Conservation (phyloP, 1,140 invertebrate genomes). For the Elymnias hypermnestra region DNA sequence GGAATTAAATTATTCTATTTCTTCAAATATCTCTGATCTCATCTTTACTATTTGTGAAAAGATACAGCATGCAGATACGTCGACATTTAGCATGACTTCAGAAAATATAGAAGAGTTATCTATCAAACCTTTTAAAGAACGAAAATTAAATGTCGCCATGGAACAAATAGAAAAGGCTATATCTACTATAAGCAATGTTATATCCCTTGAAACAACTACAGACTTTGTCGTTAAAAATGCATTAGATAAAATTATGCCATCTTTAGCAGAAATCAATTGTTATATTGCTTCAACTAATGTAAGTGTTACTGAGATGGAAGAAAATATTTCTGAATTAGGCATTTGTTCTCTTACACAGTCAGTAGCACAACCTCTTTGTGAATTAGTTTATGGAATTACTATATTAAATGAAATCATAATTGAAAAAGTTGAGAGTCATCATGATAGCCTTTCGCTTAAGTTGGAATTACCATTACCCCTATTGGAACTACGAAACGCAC, state of each 20-base stretch:
- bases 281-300: conserved; percentile 36
- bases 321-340: conserved; percentile 56
- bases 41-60: conserved; percentile 62
- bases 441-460: conserved; percentile 53
- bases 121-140: conserved; percentile 20
- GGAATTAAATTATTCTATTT: conserved; percentile 42
- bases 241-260: conserved; percentile 45
- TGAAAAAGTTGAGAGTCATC: conserved; percentile 37
- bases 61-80: conserved; percentile 59
- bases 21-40: conserved; percentile 58
- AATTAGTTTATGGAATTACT: conserved; percentile 54
- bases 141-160: conserved; percentile 35
- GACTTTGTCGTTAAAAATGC: conserved; percentile 30
- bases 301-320: conserved; percentile 26
- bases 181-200: conserved; percentile 39
- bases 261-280: conserved; percentile 53
- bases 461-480: conserved; percentile 73
- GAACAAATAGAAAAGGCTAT: conserved; percentile 52
- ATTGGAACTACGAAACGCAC: conserved; percentile 66
- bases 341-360: conserved; percentile 43
- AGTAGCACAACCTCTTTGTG: conserved; percentile 51
- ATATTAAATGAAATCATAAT: conserved; percentile 49
- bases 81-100: conserved; percentile 51
- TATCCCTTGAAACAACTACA: conserved; percentile 33
- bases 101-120: conserved; percentile 42